Percentiles rank a stretch among this genome's conserved stretches.
Conservation (phyloP, 2,888 invertebrate species). For the Caenorhabditis plicata region DNA sequence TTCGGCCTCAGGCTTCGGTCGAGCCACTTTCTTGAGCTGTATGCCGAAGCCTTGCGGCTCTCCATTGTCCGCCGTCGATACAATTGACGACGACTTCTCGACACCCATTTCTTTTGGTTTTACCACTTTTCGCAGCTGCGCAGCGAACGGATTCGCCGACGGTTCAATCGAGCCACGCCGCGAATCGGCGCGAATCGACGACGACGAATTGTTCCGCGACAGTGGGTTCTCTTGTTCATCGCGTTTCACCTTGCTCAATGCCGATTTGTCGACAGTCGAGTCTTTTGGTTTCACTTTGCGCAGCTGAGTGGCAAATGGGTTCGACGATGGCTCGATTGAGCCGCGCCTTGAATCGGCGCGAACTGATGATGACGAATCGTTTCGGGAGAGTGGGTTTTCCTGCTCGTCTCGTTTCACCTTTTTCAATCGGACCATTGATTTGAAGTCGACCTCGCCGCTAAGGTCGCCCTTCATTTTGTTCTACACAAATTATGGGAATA, state of each 20-base stretch:
- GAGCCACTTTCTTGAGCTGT: conserved; percentile 55
- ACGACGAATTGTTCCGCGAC: conserved; percentile 38
- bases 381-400: conserved; percentile 27
- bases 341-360: conserved; percentile 22
- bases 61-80: conserved; percentile 13
- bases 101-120: conserved; percentile 36
- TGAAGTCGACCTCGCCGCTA: conserved; percentile 41
- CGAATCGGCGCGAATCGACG: conserved; percentile 24
- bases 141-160: conserved; percentile 33
- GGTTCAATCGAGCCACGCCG: conserved; percentile 21
- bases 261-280: no score
- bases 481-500: no score
- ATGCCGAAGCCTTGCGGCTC: conserved; percentile 33
- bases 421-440: conserved; percentile 42
- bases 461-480: no score
- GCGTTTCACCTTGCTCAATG: conserved; percentile 49
- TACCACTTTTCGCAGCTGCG: conserved; percentile 51
- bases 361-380: conserved; percentile 41
- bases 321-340: conserved; percentile 14
- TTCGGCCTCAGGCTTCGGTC: conserved; percentile 36
- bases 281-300: no score
- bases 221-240: conserved; percentile 32
- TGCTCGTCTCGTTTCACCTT: conserved; percentile 50
- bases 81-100: conserved; percentile 21
- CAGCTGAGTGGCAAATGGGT: no score